A percentile compares a stretch with the other conserved stretches of the same genome.
phyloP scores from a whole-genome alignment of 1,140 invertebrate genomes.

The Drosophila ercepeae region DNA sequence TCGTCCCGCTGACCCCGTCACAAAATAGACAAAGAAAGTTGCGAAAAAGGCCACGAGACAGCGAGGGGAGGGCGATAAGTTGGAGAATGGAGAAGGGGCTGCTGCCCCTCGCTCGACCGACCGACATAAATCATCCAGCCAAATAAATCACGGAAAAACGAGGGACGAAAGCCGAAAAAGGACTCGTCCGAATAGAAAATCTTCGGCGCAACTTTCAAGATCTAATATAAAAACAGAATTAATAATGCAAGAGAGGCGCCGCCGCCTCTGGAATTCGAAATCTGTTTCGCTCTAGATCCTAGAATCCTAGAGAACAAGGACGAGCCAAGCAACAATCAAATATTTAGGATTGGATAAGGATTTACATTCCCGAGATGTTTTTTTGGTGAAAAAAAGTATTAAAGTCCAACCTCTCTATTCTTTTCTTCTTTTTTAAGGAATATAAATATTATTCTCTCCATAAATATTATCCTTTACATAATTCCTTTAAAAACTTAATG shows the following conservation, averaged over 20 bases:
- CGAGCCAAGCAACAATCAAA: slow-evolving; percentile 27
- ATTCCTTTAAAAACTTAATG: neutral
- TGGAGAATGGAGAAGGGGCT: slow-evolving; percentile 1
- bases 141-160: slow-evolving; percentile 70
- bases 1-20: slow-evolving; percentile 35
- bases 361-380: slow-evolving; percentile 23
- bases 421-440: too few relatives aligned
- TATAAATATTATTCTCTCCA: too few relatives aligned
- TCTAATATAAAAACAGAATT: slow-evolving; percentile 55
- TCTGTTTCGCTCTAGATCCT: too few relatives aligned
- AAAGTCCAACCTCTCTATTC: too few relatives aligned
- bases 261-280: slow-evolving; percentile 23
- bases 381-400: too few relatives aligned
- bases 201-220: slow-evolving; percentile 61
- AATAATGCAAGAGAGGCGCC: slow-evolving; percentile 55
- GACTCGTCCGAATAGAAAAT: slow-evolving; percentile 54
- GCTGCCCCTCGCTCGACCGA: slow-evolving; percentile 29
- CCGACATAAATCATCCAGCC: slow-evolving; percentile 69
- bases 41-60: too few relatives aligned
- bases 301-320: too few relatives aligned
- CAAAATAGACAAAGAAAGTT: slow-evolving; percentile 36
- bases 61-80: neutral
- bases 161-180: neutral
- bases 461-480: too few relatives aligned
- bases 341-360: slow-evolving; percentile 36